Conservation (phyloP, 2,113 vertebrate species). For the Chionis minor region DNA sequence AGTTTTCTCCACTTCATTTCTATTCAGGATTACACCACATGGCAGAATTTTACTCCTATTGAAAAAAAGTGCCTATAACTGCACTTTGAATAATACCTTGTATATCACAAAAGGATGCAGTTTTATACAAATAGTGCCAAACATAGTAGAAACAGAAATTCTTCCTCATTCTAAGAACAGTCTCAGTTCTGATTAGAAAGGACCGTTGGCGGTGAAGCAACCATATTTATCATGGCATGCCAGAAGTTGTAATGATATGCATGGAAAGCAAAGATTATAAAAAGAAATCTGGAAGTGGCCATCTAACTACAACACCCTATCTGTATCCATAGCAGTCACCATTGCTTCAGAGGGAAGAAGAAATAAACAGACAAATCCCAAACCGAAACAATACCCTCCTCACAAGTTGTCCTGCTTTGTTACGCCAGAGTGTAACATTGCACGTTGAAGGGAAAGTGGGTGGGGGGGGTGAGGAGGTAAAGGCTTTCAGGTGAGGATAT, state of each 20-base stretch:
- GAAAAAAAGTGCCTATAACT: background rate
- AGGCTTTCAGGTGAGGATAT: background rate
- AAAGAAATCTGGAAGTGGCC: background rate
- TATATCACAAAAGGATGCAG: background rate
- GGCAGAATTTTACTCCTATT: background rate
- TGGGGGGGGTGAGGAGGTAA: background rate
- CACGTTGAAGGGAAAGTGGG: accelerated
- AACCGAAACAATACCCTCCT: background rate
- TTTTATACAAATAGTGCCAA: background rate
- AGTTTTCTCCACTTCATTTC: background rate
- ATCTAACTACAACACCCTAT: background rate
- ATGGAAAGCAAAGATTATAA: background rate
- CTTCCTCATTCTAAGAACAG: background rate
- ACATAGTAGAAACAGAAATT: background rate
- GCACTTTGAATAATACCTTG: background rate
- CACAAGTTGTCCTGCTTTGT: background rate
- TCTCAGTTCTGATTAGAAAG: background rate
- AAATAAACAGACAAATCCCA: background rate
- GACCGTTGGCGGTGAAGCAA: background rate
- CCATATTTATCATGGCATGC: background rate
- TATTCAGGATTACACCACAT: background rate
- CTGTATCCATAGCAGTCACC: background rate
- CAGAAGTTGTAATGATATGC: background rate
- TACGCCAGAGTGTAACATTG: background rate
- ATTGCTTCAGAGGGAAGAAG: background rate